phyloP scores from a whole-genome alignment of 2,888 invertebrate genomes.

The Drosophila atripex region DNA sequence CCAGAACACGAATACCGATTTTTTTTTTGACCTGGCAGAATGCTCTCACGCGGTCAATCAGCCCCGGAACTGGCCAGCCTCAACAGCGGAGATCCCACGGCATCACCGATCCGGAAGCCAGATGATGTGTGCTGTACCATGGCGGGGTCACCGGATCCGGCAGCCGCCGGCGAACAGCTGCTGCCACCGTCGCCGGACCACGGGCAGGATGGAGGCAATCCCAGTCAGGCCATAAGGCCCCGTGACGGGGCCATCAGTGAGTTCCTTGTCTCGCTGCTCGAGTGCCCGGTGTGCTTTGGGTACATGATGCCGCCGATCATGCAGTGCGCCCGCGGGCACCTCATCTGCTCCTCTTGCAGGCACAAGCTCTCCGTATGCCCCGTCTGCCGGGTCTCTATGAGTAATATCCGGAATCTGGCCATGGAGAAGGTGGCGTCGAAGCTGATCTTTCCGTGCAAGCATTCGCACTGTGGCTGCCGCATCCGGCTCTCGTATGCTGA shows the following conservation, averaged over 20 bases:
- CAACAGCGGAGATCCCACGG: background rate
- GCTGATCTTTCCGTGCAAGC: constrained; percentile 99
- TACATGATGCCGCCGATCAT: constrained; percentile 99
- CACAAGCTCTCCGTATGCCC: constrained; percentile 98
- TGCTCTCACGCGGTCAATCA: constrained; percentile 56
- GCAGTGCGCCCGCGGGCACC: constrained; percentile 99
- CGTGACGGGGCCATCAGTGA: constrained; percentile 44
- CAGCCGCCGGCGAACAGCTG: constrained; percentile 10
- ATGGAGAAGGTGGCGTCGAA: constrained; percentile 99
- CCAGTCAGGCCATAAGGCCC: background rate
- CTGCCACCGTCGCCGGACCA: background rate
- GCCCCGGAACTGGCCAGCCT: constrained; percentile 19
- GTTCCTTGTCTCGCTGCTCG: constrained; percentile 88
- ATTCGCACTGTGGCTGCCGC: constrained; percentile 96
- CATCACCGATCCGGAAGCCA: background rate
- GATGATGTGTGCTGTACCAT: background rate
- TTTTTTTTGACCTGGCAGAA: background rate
- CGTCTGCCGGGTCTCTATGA: constrained; percentile 97
- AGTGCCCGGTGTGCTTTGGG: constrained; percentile 99
- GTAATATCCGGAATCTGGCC: constrained; percentile 98
- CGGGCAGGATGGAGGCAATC: background rate
- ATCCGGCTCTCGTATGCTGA: constrained; percentile 96
- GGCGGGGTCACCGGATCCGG: background rate
- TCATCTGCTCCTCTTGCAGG: constrained; percentile 98
- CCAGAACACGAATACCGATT: background rate